Conservation (phyloP, 2,888 invertebrate genomes). For the Lingula anatina region DNA sequence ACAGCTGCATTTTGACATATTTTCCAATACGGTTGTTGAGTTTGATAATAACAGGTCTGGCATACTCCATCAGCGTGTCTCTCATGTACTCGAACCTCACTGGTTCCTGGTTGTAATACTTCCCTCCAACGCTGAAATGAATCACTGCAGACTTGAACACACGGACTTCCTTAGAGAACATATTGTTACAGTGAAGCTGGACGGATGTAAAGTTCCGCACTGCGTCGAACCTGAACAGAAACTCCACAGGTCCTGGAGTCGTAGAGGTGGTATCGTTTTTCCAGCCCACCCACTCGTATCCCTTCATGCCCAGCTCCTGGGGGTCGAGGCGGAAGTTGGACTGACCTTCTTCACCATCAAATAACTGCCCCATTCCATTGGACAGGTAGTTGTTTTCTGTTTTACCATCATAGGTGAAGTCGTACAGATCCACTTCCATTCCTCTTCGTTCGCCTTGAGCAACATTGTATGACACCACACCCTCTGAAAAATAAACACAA, state of each 20-base stretch:
- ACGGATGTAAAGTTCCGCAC: constrained; percentile 81
- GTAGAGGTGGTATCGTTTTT: constrained; percentile 63
- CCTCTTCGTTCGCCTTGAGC: constrained; percentile 80
- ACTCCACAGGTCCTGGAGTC: constrained; percentile 63
- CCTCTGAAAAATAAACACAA: constrained; percentile 62
- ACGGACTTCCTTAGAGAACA: constrained; percentile 77
- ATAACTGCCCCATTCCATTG: constrained; percentile 76
- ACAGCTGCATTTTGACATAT: constrained; percentile 70
- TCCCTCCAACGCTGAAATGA: constrained; percentile 72
- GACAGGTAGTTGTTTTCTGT: constrained; percentile 59
- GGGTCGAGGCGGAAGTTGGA: constrained; percentile 67
- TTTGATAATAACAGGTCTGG: constrained; percentile 76
- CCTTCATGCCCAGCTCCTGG: constrained; percentile 61
- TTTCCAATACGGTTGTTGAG: constrained; percentile 76
- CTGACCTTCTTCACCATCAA: constrained; percentile 74
- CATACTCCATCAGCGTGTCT: constrained; percentile 73
- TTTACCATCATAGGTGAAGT: constrained; percentile 77
- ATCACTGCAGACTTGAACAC: constrained; percentile 77
- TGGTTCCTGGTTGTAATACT: constrained; percentile 71
- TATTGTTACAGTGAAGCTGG: constrained; percentile 78
- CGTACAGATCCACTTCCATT: constrained; percentile 74
- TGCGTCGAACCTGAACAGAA: constrained; percentile 82
- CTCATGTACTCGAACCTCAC: constrained; percentile 63
- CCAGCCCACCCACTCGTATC: constrained; percentile 90
- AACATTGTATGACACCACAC: constrained; percentile 79